Conservation (phyloP, 2,888 invertebrate species). For the Pterostichus niger region DNA sequence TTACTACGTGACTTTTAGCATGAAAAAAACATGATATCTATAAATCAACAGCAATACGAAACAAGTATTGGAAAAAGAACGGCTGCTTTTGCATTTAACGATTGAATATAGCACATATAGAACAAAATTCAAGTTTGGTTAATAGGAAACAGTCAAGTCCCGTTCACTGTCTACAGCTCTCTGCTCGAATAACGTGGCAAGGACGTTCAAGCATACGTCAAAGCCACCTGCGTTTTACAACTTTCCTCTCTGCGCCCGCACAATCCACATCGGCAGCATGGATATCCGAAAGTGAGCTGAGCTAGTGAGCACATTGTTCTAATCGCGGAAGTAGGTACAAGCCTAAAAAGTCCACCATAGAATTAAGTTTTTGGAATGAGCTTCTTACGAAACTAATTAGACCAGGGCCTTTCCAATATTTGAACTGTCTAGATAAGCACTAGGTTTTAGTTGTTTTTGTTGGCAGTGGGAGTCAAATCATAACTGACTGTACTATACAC, state of each 20-base stretch:
- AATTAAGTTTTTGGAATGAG: background rate
- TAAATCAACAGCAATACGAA: conserved; percentile 3
- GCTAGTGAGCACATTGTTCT: background rate
- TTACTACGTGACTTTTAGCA: background rate
- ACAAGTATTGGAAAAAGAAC: background rate
- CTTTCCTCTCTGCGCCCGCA: conserved; percentile 15
- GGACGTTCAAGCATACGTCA: conserved; percentile 36
- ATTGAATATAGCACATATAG: background rate
- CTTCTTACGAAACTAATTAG: too few relatives aligned
- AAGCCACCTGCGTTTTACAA: conserved; percentile 27
- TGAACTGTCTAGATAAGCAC: too few relatives aligned
- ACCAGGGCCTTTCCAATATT: too few relatives aligned
- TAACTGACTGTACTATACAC: background rate
- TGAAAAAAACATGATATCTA: background rate
- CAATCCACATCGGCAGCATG: conserved; percentile 17
- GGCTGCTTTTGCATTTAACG: background rate
- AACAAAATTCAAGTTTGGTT: conserved; percentile 3
- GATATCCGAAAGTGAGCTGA: conserved; percentile 7
- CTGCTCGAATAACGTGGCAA: conserved; percentile 15
- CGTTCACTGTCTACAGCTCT: conserved; percentile 24
- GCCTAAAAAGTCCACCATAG: background rate
- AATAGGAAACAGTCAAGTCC: conserved; percentile 46
- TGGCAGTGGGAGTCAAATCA: background rate
- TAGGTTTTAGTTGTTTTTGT: too few relatives aligned
- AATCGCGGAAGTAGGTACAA: background rate